These are phyloP conservation scores for Polypterus bichir DNA, from an alignment of 2,113 vertebrate genomes.

Conservation along the genomic window DNA sequence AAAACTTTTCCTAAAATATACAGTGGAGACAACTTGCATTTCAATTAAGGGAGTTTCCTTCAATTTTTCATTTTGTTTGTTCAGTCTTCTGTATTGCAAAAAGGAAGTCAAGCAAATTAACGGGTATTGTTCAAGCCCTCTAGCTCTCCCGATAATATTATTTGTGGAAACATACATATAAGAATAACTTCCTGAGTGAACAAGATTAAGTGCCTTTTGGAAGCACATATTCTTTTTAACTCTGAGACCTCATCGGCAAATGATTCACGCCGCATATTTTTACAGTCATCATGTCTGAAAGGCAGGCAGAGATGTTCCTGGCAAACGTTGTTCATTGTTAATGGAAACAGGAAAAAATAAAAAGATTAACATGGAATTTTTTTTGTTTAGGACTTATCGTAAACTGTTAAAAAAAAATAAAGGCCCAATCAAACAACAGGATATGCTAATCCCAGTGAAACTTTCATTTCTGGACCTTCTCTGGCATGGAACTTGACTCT, in stretches of 20 bases:
- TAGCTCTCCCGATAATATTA: constrained; percentile 51
- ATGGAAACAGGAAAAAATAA: constrained; percentile 34
- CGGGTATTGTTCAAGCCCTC: constrained; percentile 43
- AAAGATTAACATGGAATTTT: constrained; percentile 10
- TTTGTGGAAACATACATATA: constrained; percentile 61
- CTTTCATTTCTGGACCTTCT: background rate
- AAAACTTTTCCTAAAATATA: constrained; percentile 33
- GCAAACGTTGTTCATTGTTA: constrained; percentile 17
- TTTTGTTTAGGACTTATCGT: constrained; percentile 7
- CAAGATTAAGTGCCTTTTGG: constrained; percentile 33
- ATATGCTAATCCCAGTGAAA: constrained; percentile 14
- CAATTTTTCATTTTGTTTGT: constrained; percentile 57
- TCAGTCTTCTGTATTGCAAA: constrained; percentile 40
- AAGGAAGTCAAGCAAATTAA: constrained; percentile 57
- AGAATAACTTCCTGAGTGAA: constrained; percentile 67
- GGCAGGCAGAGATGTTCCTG: constrained; percentile 1
- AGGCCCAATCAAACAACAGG: constrained; percentile 20
- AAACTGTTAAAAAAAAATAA: constrained; percentile 13
- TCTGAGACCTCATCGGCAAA: constrained; percentile 4
- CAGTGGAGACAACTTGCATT: constrained; percentile 31
- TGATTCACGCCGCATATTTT: background rate
- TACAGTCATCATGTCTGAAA: background rate
- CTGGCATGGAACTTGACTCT: background rate
- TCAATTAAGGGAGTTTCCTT: constrained; percentile 49
- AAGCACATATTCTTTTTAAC: constrained; percentile 18